Conservation (phyloP, 2,888 invertebrate genomes). For the Patella depressa region DNA sequence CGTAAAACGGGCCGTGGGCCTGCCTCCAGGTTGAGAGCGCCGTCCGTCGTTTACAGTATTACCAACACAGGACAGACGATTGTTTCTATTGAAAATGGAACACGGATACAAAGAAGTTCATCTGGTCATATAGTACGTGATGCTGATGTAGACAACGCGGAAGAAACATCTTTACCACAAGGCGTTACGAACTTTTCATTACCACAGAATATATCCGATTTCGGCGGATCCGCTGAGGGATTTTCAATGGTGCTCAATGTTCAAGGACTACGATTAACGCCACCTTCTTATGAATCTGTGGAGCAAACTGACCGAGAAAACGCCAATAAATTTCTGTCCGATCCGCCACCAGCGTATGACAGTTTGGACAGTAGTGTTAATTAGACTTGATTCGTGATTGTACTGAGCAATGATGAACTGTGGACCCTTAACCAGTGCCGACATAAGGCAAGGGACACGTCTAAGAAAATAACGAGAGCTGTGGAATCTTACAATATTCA, state of each 20-base stretch:
- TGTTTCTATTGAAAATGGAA: neutral
- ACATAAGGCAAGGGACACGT: too few species aligned
- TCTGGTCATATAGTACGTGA: neutral
- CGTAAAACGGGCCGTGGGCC: neutral
- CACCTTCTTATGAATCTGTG: neutral
- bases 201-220: too few species aligned
- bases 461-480: too few species aligned
- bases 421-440: too few species aligned
- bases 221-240: neutral
- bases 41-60: neutral
- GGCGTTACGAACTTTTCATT: too few species aligned
- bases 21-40: neutral
- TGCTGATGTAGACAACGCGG: neutral
- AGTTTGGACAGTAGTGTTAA: too few species aligned
- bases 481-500: too few species aligned
- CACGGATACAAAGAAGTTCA: neutral
- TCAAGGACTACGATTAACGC: neutral
- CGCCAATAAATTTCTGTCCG: neutral
- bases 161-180: too few species aligned
- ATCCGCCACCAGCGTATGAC: neutral
- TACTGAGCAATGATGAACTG: too few species aligned
- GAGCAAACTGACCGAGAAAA: neutral
- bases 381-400: too few species aligned
- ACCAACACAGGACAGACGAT: neutral
- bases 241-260: constrained; percentile 5